A percentile compares a stretch with the other conserved stretches of the same genome.
These are phyloP conservation scores for Catharus fuscescens DNA, from an alignment of 2,113 vertebrate species.

Conservation along the genomic window DNA sequence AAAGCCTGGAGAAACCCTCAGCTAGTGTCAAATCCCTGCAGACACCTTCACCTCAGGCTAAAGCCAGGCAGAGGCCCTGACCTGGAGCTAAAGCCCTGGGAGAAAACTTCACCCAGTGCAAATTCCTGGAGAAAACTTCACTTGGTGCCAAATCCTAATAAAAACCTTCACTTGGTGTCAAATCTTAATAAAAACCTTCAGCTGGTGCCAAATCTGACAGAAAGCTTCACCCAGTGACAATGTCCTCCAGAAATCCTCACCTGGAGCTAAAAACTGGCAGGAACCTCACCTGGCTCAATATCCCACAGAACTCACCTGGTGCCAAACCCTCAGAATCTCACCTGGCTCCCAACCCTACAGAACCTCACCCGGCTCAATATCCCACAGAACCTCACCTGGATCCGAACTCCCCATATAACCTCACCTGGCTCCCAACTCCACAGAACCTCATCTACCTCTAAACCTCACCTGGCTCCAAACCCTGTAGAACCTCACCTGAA, in stretches of 20 bases:
- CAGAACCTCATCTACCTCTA: not conserved
- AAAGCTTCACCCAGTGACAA: not conserved
- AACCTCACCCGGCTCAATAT: not conserved
- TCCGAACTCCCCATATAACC: too few relatives aligned
- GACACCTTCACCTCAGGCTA: not conserved
- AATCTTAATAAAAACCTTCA: not conserved
- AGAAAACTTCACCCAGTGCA: not conserved
- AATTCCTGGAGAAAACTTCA: not conserved
- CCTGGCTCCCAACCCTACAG: rapidly evolving
- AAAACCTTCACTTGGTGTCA: not conserved
- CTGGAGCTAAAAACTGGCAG: not conserved
- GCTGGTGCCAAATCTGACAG: not conserved
- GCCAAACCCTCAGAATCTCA: not conserved
- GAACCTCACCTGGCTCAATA: not conserved
- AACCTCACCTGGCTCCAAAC: not conserved
- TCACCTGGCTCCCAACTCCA: rapidly evolving
- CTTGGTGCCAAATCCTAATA: not conserved
- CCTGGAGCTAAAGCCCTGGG: not conserved
- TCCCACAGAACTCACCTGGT: not conserved
- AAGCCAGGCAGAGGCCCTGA: not conserved
- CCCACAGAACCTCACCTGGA: too few relatives aligned
- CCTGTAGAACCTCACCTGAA: not conserved
- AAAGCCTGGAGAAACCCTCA: not conserved
- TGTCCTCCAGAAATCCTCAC: not conserved
- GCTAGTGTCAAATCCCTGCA: not conserved